Evolutionary conservation across 2,797 vertebrate species (phyloP).

Genomic region (Falco novaeseelandiae): DNA sequence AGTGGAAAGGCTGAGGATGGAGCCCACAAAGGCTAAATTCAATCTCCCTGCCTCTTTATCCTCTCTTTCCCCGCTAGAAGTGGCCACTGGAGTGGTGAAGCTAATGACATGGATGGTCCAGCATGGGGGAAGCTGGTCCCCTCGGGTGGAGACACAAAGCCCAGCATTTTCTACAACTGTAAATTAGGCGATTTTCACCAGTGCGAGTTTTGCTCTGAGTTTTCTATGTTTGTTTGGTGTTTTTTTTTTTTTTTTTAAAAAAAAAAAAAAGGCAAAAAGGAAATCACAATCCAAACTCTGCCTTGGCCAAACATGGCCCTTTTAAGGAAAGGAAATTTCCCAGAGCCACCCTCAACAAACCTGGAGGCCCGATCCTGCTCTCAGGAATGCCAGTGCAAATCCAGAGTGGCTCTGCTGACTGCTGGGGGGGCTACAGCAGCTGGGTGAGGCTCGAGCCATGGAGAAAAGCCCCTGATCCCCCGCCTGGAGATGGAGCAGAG

Average conservation of each 20-base stretch:
- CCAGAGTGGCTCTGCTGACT: neutral
- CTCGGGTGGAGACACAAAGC: neutral
- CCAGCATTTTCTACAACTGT: neutral
- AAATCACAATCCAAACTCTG: slow-evolving; percentile 24
- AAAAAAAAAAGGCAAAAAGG: neutral
- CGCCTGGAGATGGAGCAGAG: neutral
- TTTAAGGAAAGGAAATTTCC: slow-evolving; percentile 66
- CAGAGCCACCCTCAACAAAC: slow-evolving; percentile 49
- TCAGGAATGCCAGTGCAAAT: neutral
- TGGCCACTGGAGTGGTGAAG: neutral
- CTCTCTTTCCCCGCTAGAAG: neutral
- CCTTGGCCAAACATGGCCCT: slow-evolving; percentile 39
- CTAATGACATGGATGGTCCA: neutral
- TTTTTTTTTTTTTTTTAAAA: neutral
- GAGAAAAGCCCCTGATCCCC: neutral
- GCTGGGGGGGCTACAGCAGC: neutral
- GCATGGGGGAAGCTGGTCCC: neutral
- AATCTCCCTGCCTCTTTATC: neutral
- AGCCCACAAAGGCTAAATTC: neutral
- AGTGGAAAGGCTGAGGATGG: neutral
- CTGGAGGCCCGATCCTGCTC: slow-evolving; percentile 33
- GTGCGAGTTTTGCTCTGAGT: neutral
- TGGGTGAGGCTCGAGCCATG: neutral
- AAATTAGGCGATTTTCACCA: neutral
- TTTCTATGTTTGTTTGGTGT: too few species aligned